Conservation (phyloP, 2,797 vertebrate genomes). For the Hydrolagus colliei region DNA sequence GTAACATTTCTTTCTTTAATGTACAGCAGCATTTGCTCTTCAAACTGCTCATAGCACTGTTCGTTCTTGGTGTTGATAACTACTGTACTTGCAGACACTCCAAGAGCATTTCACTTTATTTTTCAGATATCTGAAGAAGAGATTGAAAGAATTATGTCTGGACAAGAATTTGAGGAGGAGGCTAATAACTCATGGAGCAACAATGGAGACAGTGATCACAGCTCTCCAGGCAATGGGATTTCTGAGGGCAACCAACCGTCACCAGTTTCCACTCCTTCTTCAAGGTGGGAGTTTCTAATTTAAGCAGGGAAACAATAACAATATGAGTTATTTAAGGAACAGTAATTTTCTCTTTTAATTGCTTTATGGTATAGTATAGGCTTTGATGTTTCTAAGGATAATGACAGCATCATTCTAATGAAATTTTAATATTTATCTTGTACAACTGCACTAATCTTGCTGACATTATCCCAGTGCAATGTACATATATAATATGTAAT, state of each 20-base stretch:
- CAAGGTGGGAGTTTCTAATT: conserved; percentile 70
- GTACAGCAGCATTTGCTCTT: not conserved
- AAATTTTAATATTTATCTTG: not conserved
- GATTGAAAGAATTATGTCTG: conserved; percentile 97
- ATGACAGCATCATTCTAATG: not conserved
- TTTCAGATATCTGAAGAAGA: conserved; percentile 93
- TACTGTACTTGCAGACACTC: not conserved
- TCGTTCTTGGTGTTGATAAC: not conserved
- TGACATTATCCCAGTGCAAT: too few species aligned
- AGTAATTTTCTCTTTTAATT: not conserved
- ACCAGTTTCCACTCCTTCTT: conserved; percentile 86
- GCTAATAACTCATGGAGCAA: conserved; percentile 87
- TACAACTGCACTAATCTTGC: not conserved
- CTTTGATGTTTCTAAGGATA: not conserved
- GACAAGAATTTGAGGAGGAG: conserved; percentile 97
- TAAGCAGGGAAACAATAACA: not conserved
- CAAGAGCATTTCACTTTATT: conserved; percentile 20
- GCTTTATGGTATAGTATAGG: not conserved
- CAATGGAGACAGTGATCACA: conserved; percentile 94
- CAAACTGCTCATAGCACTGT: not conserved
- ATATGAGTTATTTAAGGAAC: conserved; percentile 3
- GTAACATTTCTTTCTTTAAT: not conserved
- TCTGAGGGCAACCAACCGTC: conserved; percentile 97
- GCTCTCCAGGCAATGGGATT: conserved; percentile 88
- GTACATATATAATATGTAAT: too few species aligned